Evolutionary conservation across 35 echinoderm and acorn worm genomes (phyloP), one percentile per base, ranked within the genome.

Genomic region (Apostichopus parvimensis): DNA sequence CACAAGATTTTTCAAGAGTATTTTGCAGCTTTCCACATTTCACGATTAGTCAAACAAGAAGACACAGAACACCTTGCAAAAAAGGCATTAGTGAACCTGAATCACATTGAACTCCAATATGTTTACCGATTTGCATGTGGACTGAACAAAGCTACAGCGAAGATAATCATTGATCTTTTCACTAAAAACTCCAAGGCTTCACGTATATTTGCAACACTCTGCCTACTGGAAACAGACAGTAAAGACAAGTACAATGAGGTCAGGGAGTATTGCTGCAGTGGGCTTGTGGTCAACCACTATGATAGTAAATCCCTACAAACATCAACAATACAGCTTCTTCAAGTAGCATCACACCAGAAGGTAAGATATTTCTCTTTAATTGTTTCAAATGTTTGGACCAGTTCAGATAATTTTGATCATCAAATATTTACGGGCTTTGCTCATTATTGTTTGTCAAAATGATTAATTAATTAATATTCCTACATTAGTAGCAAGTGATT

Each of bases 1-100:
- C 77, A 79, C 52, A 79, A 79, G 52, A 79, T 23, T 79, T 79
- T 79, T 25, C 77, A 79, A 26, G 77, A 79, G 26, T 79, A 34
- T 10, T 79, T 34, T 52, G 77, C 77, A 24, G 77, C 77, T 6
- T 79, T 24, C 1, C 22, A 23, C 22, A 26, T 79, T 5, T 18
- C 26, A 34, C 3, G 26, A 24, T 12, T 79, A 5, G 5, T 28
- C 4, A 79, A 79, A 25, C 20, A 5, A 12, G 26, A 34, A 52
- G 77, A 24, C 11, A 6, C 5, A 6, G 11, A 25, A 6, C 9
- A 79, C 77, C 18, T 79, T 12, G 52, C 34, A 45, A 45, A 79
- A 26, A 26, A 4, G 22, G 23, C 11, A 34, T 79, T 79, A 26
- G 4, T 3, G 17, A 79, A 79, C 20, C 52, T 79, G 20, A 26